Evolutionary conservation across 2,797 vertebrate species (phyloP), one percentile per base, ranked within the genome.

Genomic region (Melanotaenia nigrans): DNA sequence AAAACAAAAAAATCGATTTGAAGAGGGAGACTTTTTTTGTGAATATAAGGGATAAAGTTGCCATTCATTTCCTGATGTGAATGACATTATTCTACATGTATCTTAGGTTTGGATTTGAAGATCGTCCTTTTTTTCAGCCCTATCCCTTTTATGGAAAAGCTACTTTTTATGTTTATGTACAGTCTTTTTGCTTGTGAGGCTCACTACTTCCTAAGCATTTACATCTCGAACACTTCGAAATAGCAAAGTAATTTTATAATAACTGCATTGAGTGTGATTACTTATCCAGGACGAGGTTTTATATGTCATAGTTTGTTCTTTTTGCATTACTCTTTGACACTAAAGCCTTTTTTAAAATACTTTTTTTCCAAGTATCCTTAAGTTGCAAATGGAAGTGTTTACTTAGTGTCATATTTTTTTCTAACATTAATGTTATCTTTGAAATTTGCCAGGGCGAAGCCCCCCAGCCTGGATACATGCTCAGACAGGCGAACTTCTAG

Each of bases 321-420:
- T 63, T 75, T 58, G 12, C 56, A 11, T 75, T 66, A 45, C 45
- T 57, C 20, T 47, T 45, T 49, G 35, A 74, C 45, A 75, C 6
- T 35, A 67, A 28, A 51, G 49, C 81, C 45, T 64, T 45, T 65
- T 36, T 16, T 7, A 64, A 35, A 36, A 82, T 63, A 71, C 38
- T 75, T 73, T 65, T 20, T 8, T 20, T 8, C 6, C 7, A 49
- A 49, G 45, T 49, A n/a, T 73, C 51, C 59, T 49, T 69, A 73
- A 38, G 10, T 9, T 71, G 38, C 51, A 63, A 77, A 65, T 18
- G 71, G 56, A 73, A 65, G 71, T 67, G 49, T 85, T 82, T 74
- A 74, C 77, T 68, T 9, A 2, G 45, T 65, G 66, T 61, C 65
- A 35, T 49, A 14, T 59, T 56, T 30, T 30, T 78, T 69, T 36